Evolutionary conservation across 1,140 invertebrate species (phyloP), one percentile per base, ranked within the genome.

Genomic region (Plectrocnemia conspersa): DNA sequence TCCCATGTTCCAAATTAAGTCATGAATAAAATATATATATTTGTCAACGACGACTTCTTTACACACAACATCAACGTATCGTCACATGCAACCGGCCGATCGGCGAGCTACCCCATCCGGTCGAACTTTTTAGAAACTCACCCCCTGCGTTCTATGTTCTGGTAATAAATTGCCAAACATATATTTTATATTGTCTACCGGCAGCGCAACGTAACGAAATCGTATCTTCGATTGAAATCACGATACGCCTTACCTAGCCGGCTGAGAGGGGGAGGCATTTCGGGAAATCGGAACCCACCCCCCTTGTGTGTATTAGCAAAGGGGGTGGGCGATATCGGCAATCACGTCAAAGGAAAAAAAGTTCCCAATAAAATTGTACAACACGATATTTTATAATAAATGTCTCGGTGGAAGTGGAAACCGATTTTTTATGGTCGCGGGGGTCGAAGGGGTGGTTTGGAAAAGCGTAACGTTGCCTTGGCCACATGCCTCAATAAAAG

Each of bases 321-420:
- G 13, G 10, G 21, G 52, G 46, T 22, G 52, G 58, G 52, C 11
- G 58, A 55, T 59, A 59, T 59, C 58, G 58, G 58, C 58, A 54
- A 59, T 59, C 42, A 47, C 48, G 42, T 52, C 42, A 49, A 54
- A 54, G 15, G 48, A 25, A 15, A 55, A 45, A 41, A 47, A 36
- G 40, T 38, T 59, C 41, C 58, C 58, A 55, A 59, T 59, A 59
- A 59, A 59, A 59, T 21, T 55, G 58, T 59, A 46, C 40, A 52
- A 55, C 58, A 59, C 58, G 58, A 59, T 52, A 59, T 59, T 59
- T 59, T 53, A 54, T 52, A 50, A 59, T 59, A 59, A 59, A 59
- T 54, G 57, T 59, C 58, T 27, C 41, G 47, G 23, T 46, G 47
- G 40, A 45, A 42, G 47, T 50, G 47, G 47, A 50, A 50, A 38